Conservation (phyloP, 2,888 invertebrate genomes). For the Adineta ricciae region DNA sequence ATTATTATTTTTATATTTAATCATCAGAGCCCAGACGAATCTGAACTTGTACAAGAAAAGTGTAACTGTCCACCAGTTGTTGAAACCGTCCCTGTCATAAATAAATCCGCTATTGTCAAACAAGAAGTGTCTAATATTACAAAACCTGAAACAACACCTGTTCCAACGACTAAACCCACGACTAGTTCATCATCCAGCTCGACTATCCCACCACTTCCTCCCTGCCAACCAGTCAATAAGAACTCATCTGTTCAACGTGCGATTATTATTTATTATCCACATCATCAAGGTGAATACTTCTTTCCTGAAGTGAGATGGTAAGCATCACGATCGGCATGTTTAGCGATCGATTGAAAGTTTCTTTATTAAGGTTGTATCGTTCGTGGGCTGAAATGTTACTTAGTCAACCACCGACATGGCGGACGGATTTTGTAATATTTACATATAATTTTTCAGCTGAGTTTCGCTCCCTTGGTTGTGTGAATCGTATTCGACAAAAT, state of each 20-base stretch:
- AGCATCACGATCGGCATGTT: too few relatives aligned
- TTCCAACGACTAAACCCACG: not conserved
- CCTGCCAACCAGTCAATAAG: not conserved
- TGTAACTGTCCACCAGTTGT: too few relatives aligned
- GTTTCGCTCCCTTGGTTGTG: not conserved
- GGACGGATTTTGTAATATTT: not conserved
- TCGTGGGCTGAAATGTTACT: not conserved
- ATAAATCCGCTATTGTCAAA: too few relatives aligned
- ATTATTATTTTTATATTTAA: too few relatives aligned
- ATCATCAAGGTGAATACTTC: constrained; percentile 16
- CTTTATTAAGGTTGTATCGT: not conserved
- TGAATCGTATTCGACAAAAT: not conserved
- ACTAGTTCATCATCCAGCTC: not conserved
- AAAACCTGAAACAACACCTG: not conserved
- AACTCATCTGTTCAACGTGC: not conserved
- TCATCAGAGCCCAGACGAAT: too few relatives aligned
- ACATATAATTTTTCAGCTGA: not conserved
- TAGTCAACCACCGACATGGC: not conserved
- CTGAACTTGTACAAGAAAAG: too few relatives aligned
- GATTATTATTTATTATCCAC: constrained; percentile 10
- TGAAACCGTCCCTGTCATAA: too few relatives aligned
- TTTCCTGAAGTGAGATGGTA: constrained; percentile 15
- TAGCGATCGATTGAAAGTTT: too few relatives aligned
- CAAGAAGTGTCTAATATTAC: not conserved
- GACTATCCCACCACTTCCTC: not conserved